phyloP scores from a whole-genome alignment of 2,888 invertebrate species.

The Drosophila mayaguana region DNA sequence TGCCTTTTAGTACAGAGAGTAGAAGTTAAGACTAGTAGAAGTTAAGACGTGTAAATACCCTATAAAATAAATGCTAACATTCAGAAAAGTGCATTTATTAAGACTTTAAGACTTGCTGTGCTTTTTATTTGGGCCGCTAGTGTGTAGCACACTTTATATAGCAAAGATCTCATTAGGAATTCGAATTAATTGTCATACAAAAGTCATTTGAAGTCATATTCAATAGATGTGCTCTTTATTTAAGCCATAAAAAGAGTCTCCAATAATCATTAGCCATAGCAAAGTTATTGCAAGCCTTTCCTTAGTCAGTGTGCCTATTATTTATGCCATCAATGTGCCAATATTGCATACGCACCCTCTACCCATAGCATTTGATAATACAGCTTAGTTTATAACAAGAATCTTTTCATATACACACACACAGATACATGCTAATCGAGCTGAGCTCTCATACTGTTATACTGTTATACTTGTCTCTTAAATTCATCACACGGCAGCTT shows the following conservation, averaged over 20 bases:
- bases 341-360: background rate
- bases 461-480: constrained; percentile 4
- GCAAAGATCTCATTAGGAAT: no score
- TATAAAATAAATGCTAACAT: background rate
- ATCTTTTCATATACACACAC: background rate
- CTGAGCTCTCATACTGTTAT: background rate
- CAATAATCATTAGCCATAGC: background rate
- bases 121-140: background rate
- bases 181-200: no score
- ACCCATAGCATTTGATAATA: background rate
- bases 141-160: background rate
- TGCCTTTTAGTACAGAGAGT: background rate
- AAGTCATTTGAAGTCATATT: no score
- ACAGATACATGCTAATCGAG: no score
- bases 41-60: background rate
- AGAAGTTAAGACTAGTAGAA: no score
- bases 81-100: no score
- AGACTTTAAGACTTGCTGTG: background rate
- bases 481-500: background rate
- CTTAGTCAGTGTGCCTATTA: background rate
- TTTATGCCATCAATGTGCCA: background rate
- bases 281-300: background rate
- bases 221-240: no score
- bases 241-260: background rate
- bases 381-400: background rate